Base-by-base conservation (phyloP, 2,113 vertebrate species). In the Rattus rattus region DNA sequence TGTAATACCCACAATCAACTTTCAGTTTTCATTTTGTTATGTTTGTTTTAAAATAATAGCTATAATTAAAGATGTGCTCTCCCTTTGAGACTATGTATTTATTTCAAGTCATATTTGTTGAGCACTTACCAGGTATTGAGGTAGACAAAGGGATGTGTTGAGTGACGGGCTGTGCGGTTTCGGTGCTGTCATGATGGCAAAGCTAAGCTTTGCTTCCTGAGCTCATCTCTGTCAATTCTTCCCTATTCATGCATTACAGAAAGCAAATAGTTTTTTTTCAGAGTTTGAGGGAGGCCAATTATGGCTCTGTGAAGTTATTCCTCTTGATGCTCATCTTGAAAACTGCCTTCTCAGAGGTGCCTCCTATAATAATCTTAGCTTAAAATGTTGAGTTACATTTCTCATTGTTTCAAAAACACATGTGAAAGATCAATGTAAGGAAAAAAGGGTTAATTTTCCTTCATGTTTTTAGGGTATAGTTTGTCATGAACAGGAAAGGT, bases 41-140 rank as follows among this genome's bases (percentile, higher is more conserved):
- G 47, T 75, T 94, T 94, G 49, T 87, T 95, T 88, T 92, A 95
- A 92, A 95, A 96, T 59, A 96, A 80, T 63, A 94, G 5, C 20
- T 90, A 17, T 94, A 93, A 96, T 95, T 94, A 96, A 93, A 94
- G 28, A 91, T 85, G 30, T 3, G 10, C 30, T 90, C 9, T 90
- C 24, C 16, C 75, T 94, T 92, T 75, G 65, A 94, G 47, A 92
- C 43, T 72, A 24, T 76, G 0, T 75, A 16, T 76, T 90, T 94
- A 90, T 93, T 92, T 89, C n/a, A 84, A 85, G 28, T 76, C 52
- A 47, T 39, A 33, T 72, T 92, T 94, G 85, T 36, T 87, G 75
- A 92, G 13, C 19, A 72, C 67, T 39, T 94, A 47, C 43, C 56
- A 77, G 19, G 22, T 83, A 22, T 22, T 94, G 85, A 73, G 56